Percentiles rank a stretch among this genome's conserved stretches.
Conservation (phyloP, 2,888 invertebrate species). For the Terebella lapidaria region DNA sequence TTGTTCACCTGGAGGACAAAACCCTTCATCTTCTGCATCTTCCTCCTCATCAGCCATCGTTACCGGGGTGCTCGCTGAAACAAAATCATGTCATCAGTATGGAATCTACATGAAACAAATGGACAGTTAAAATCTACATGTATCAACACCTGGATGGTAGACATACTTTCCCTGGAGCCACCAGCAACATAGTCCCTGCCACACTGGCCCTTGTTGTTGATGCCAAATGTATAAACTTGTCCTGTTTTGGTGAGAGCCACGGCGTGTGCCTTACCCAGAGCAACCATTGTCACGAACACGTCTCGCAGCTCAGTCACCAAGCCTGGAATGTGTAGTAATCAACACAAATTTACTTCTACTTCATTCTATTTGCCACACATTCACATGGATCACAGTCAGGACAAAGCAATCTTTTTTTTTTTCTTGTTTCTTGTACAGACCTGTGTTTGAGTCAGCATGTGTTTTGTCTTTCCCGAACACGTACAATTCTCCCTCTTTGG, state of each 20-base stretch:
- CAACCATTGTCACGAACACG: conserved; percentile 69
- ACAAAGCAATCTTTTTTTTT: no score
- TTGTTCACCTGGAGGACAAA: conserved; percentile 52
- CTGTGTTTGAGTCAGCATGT: conserved; percentile 59
- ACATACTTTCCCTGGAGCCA: conserved; percentile 33
- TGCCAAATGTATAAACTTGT: conserved; percentile 88
- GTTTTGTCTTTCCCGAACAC: conserved; percentile 86
- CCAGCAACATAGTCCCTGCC: conserved; percentile 65
- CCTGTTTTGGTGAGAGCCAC: conserved; percentile 77
- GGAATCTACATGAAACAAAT: not conserved
- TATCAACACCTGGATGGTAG: not conserved
- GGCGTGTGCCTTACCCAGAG: conserved; percentile 94
- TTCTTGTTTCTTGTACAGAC: no score
- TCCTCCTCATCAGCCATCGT: conserved; percentile 53
- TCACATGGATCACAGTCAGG: no score
- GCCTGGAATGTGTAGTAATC: no score
- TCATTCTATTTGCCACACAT: not conserved
- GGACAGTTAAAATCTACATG: not conserved
- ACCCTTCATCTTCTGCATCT: conserved; percentile 40
- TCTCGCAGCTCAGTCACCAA: conserved; percentile 71
- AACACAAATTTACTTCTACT: no score
- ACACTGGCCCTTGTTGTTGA: conserved; percentile 97
- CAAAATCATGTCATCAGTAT: conserved; percentile 14
- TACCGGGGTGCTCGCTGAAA: conserved; percentile 44
- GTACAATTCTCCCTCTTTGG: conserved; percentile 79